A percentile compares a stretch with the other conserved stretches of the same genome.
Conservation (phyloP, 2,888 invertebrate species). For the Polydesmus complanatus region DNA sequence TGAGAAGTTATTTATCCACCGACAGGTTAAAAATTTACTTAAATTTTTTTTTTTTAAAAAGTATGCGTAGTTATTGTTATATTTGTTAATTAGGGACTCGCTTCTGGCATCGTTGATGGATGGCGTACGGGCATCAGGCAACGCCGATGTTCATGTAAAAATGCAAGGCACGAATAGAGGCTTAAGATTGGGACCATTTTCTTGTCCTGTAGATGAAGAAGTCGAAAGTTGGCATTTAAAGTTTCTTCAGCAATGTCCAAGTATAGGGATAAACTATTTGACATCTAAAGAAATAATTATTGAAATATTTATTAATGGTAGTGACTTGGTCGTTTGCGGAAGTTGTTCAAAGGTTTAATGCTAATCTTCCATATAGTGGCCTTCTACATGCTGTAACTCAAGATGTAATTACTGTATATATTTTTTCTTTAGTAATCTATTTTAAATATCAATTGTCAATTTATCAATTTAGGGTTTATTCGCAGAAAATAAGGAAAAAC, state of each 20-base stretch:
- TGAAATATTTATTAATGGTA: constrained; percentile 10
- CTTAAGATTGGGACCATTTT: constrained; percentile 74
- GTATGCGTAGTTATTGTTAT: neutral
- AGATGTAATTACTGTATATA: constrained; percentile 54
- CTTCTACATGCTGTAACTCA: constrained; percentile 88
- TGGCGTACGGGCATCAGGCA: constrained; percentile 91
- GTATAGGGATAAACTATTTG: constrained; percentile 20
- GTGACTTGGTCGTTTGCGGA: constrained; percentile 54
- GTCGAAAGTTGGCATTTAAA: constrained; percentile 80
- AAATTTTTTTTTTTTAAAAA: neutral
- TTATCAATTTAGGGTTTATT: constrained; percentile 66
- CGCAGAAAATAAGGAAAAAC: constrained; percentile 94
- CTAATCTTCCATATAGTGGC: constrained; percentile 94
- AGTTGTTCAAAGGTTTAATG: constrained; percentile 86
- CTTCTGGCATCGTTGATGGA: constrained; percentile 87
- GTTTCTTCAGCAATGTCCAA: constrained; percentile 51
- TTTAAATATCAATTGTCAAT: neutral
- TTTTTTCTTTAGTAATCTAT: neutral
- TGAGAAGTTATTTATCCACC: constrained; percentile 75
- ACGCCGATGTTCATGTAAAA: constrained; percentile 87
- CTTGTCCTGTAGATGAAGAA: constrained; percentile 78
- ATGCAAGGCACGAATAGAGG: constrained; percentile 72
- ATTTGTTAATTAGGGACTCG: constrained; percentile 54
- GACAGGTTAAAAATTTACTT: constrained; percentile 50
- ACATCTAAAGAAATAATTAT: constrained; percentile 1